Conservation (phyloP, 2,888 invertebrate genomes). For the Pecten maximus region DNA sequence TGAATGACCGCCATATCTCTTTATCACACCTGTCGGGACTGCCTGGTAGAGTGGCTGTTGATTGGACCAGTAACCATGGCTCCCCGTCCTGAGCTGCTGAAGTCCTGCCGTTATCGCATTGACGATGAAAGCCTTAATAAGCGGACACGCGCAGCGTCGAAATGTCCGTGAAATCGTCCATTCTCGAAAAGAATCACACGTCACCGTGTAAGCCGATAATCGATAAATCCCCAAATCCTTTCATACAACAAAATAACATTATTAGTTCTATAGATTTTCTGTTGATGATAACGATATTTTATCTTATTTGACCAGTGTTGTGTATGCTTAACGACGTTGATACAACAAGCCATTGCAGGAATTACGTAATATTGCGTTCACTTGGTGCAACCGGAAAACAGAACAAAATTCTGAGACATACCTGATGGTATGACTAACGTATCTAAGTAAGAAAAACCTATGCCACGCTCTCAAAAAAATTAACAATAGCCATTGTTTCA, state of each 20-base stretch:
- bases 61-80: slow-evolving; percentile 22
- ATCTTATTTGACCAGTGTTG: background rate
- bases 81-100: background rate
- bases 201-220: background rate
- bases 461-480: no score
- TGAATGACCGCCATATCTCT: background rate
- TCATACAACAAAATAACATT: background rate
- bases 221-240: background rate
- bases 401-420: background rate
- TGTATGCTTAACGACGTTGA: background rate
- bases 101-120: background rate
- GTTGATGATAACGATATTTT: background rate
- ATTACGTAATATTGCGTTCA: background rate
- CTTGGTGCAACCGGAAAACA: background rate
- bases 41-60: background rate
- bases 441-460: no score
- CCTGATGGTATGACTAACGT: background rate
- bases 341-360: background rate
- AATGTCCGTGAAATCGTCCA: slow-evolving; percentile 22
- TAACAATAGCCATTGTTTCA: no score
- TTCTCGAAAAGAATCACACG: background rate
- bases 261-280: background rate
- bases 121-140: slow-evolving; percentile 4
- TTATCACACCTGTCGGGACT: background rate
- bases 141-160: background rate